These are phyloP conservation scores for Schmidtea mediterranea DNA, from an alignment of 1,140 invertebrate genomes.

Conservation along the genomic window DNA sequence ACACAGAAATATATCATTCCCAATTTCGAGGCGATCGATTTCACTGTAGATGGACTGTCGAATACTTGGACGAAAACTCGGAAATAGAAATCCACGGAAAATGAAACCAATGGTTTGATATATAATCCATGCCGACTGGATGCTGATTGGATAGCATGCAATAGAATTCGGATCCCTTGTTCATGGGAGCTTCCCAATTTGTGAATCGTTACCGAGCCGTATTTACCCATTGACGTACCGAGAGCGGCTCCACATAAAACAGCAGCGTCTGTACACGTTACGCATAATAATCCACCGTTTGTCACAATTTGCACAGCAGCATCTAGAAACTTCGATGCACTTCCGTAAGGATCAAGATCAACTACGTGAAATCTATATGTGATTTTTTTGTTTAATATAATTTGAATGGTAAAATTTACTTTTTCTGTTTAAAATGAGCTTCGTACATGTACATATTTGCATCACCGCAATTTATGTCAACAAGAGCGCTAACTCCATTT, in stretches of 20 bases:
- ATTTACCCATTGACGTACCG: conserved; percentile 75
- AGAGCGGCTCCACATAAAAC: conserved; percentile 74
- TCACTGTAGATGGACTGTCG: conserved; percentile 49
- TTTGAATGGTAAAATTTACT: conserved; percentile 6
- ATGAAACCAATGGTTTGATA: conserved; percentile 58
- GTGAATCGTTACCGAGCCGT: conserved; percentile 63
- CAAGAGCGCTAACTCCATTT: conserved; percentile 41
- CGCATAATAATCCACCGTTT: conserved; percentile 38
- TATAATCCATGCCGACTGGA: conserved; percentile 72
- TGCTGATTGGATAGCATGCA: conserved; percentile 61
- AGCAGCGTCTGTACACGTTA: conserved; percentile 93
- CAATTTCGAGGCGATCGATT: conserved; percentile 44
- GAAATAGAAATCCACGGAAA: conserved; percentile 90
- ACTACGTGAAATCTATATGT: conserved; percentile 54
- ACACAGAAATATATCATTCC: conserved; percentile 30
- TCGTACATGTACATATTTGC: conserved; percentile 24
- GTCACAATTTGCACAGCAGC: conserved; percentile 41
- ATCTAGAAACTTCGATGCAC: conserved; percentile 69
- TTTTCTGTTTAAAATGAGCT: too few relatives aligned
- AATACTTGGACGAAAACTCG: conserved; percentile 64
- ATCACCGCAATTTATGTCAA: conserved; percentile 32
- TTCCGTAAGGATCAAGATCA: conserved; percentile 90
- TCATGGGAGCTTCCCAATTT: conserved; percentile 50
- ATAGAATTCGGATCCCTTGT: conserved; percentile 65
- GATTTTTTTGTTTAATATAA: conserved; percentile 40